These are phyloP conservation scores for Thecocarcelia acutangulata DNA, from an alignment of 2,888 invertebrate genomes.

Conservation along the genomic window DNA sequence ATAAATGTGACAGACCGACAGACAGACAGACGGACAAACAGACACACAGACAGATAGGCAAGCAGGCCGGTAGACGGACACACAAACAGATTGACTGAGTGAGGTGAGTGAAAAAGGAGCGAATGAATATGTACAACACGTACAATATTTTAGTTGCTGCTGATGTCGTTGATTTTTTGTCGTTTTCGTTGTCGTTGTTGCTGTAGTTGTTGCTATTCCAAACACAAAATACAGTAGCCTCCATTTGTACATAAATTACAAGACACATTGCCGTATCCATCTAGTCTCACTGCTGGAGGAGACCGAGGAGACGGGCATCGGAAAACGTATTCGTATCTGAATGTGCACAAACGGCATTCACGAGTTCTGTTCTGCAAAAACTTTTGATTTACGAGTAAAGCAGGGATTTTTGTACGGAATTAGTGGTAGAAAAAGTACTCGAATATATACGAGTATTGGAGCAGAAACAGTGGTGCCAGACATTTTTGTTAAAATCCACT, in stretches of 20 bases:
- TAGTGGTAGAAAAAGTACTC: not conserved
- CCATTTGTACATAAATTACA: conserved; percentile 69
- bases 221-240: conserved; percentile 67
- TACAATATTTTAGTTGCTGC: conserved; percentile 43
- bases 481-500: too few species aligned
- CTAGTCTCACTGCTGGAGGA: conserved; percentile 29
- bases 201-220: conserved; percentile 32
- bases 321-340: conserved; percentile 40
- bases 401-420: conserved; percentile 30
- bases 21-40: not conserved
- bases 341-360: conserved; percentile 40
- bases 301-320: not conserved
- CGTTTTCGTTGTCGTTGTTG: conserved; percentile 33
- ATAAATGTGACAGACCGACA: conserved; percentile 29
- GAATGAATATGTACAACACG: conserved; percentile 55
- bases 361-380: conserved; percentile 14
- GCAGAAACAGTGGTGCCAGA: too few species aligned
- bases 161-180: conserved; percentile 27
- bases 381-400: not conserved
- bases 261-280: conserved; percentile 54
- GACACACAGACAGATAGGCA: too few species aligned
- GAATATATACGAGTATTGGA: not conserved
- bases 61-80: not conserved
- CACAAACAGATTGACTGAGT: not conserved
- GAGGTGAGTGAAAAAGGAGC: conserved; percentile 24